Percentiles rank a stretch among this genome's conserved stretches.
Evolutionary conservation across 2,797 vertebrate species (phyloP).

Genomic region (Myotis findleyi): DNA sequence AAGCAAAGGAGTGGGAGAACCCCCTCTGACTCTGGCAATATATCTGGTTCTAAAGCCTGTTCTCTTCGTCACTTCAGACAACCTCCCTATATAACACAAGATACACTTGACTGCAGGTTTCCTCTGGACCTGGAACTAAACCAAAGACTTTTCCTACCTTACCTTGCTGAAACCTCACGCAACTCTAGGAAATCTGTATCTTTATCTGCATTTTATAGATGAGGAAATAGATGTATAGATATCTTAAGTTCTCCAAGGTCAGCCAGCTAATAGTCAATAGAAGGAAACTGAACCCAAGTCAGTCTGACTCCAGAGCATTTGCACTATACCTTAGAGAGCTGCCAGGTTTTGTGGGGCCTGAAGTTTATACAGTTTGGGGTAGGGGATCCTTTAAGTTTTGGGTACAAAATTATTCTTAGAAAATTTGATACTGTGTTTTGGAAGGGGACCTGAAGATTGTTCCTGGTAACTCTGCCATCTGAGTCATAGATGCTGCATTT

Average conservation of each 20-base stretch:
- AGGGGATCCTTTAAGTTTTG: background rate
- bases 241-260: background rate
- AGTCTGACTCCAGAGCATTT: background rate
- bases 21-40: background rate
- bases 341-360: background rate
- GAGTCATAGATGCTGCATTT: background rate
- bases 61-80: background rate
- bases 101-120: background rate
- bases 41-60: background rate
- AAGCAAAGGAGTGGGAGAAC: background rate
- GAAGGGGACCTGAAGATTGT: background rate
- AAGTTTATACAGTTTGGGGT: background rate
- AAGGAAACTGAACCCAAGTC: background rate
- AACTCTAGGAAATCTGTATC: background rate
- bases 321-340: background rate
- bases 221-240: background rate
- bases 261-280: background rate
- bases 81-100: background rate
- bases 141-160: background rate
- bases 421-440: background rate
- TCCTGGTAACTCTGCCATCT: background rate
- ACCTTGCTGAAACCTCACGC: background rate
- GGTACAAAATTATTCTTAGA: background rate
- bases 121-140: background rate
- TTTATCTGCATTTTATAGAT: background rate